Base-by-base conservation (phyloP, 2,113 vertebrate species). In the Labeo catla region DNA sequence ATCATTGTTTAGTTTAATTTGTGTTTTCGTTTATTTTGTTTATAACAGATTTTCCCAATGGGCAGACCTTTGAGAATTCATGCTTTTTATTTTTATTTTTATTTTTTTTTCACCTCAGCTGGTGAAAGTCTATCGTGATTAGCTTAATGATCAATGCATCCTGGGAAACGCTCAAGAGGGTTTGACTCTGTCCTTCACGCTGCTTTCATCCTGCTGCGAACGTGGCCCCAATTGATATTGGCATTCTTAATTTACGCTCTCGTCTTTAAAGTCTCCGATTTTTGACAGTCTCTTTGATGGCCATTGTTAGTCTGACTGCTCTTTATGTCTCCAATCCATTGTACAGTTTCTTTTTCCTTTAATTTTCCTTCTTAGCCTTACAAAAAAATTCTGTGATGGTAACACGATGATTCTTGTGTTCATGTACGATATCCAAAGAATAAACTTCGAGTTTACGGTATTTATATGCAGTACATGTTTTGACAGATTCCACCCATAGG, bases 41-140 rank as follows among this genome's bases (percentile, higher is more conserved):
- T 70, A 15, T 66, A 3, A 70, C 15, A 8, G 34, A 36, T 16
- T 70, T 39, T 39, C 34, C 7, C 7, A 39, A 2, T 68, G 15
- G 34, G 4, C 15, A 39, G 7, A 36, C 66, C 15, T 70, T 70
- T 16, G 66, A 70, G 66, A 70, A 19, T 28, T 68, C 13, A 8
- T 76, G 84, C 91, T 91, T 91, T 92, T 90, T n/a, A n/a, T n/a
- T n/a, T n/a, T n/a, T n/a, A n/a, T n/a, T n/a, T n/a, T n/a, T n/a
- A n/a, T n/a, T 28, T 28, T 28, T 28, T 28, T 88, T 88, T 87
- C 88, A 85, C 90, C 91, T 88, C 87, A 89, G 85, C 83, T 85
- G 77, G 87, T 91, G 65, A 86, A 89, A 81, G 77, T 91, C 90
- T 88, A 66, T 88, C 76, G 87, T 86, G 92, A 93, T 93, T 43